These are phyloP conservation scores for Nymphalis io DNA, from an alignment of 1,140 invertebrate genomes.

Conservation along the genomic window DNA sequence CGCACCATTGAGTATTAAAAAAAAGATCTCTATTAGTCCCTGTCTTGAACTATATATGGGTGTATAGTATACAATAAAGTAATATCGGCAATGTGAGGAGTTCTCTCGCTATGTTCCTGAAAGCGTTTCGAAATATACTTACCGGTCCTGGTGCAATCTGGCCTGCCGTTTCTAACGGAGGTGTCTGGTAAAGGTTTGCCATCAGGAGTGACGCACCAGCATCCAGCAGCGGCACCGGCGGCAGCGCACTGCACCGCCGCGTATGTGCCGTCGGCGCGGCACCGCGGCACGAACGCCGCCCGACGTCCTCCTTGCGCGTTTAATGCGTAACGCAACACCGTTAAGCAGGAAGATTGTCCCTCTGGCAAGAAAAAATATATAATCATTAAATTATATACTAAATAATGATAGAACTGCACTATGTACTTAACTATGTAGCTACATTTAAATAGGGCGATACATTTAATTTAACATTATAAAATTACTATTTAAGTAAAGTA, in stretches of 20 bases:
- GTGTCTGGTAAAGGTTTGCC: conserved; percentile 90
- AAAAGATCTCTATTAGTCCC: no score
- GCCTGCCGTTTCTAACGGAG: conserved; percentile 84
- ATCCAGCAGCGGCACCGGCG: conserved; percentile 85
- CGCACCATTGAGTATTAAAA: no score
- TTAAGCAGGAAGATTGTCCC: conserved; percentile 64
- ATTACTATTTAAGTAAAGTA: no score
- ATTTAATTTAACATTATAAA: no score
- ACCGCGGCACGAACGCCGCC: conserved; percentile 83
- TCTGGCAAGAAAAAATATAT: conserved; percentile 43
- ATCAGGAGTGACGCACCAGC: conserved; percentile 89
- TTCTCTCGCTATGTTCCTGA: no score
- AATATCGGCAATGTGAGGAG: no score
- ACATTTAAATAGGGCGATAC: no score
- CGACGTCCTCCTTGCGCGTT: conserved; percentile 56
- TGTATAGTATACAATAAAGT: no score
- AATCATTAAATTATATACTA: neutral
- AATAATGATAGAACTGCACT: neutral
- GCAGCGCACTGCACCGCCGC: conserved; percentile 91
- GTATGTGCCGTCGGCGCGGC: conserved; percentile 90
- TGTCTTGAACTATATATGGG: no score
- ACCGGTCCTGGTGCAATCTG: conserved; percentile 83
- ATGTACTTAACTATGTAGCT: neutral
- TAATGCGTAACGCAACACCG: conserved; percentile 64
- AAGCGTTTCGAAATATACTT: conserved; percentile 35